Conservation (phyloP, 2,888 invertebrate species). For the Incurvaria masculella region DNA sequence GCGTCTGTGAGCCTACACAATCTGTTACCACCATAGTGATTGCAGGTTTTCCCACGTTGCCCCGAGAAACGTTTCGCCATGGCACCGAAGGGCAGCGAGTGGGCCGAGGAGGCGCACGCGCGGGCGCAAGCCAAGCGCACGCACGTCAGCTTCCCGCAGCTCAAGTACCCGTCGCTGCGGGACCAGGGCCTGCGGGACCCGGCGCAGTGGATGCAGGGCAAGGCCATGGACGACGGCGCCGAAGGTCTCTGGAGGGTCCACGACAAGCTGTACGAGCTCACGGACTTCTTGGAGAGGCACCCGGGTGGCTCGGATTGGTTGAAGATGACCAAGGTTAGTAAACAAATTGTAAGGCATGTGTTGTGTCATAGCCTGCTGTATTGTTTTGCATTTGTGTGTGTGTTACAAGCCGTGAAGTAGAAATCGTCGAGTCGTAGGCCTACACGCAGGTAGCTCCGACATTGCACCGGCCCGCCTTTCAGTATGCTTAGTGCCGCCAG, state of each 20-base stretch:
- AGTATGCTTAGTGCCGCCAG: no score
- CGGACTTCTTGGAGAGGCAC: conserved; percentile 72
- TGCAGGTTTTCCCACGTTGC: no score
- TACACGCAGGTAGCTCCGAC: no score
- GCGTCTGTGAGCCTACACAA: no score
- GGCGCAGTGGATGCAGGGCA: conserved; percentile 61
- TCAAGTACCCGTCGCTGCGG: conserved; percentile 49
- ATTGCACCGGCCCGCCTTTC: no score
- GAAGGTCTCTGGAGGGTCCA: conserved; percentile 78
- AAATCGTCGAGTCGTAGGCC: no score
- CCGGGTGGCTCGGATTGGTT: conserved; percentile 85
- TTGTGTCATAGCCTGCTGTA: no score
- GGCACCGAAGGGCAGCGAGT: conserved; percentile 28
- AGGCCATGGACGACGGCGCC: conserved; percentile 65
- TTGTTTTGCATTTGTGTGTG: no score
- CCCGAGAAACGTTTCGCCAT: conserved; percentile 16
- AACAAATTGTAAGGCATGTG: no score
- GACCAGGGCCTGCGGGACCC: conserved; percentile 42
- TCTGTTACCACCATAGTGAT: no score
- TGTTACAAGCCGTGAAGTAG: no score
- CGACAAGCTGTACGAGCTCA: conserved; percentile 79
- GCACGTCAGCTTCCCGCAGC: conserved; percentile 51
- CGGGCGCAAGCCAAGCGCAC: conserved; percentile 34
- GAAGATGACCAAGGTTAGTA: conserved; percentile 60
- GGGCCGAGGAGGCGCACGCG: conserved; percentile 27